These are phyloP conservation scores for Heteromyza rotundicornis DNA, from an alignment of 2,888 invertebrate species.

Conservation along the genomic window DNA sequence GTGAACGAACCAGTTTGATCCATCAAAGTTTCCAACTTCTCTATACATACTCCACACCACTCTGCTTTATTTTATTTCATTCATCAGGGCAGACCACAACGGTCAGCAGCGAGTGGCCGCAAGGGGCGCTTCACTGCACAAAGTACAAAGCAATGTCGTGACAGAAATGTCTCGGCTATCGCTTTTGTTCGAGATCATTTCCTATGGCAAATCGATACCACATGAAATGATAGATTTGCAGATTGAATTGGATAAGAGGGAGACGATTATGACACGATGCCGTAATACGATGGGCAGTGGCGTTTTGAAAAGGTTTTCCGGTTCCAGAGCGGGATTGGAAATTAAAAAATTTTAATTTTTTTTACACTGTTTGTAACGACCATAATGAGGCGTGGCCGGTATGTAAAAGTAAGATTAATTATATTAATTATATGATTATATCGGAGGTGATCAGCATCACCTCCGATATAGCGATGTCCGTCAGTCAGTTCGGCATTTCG, in stretches of 20 bases:
- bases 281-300: no score
- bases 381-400: no score
- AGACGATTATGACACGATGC: neutral
- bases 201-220: neutral
- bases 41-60: neutral
- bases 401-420: no score
- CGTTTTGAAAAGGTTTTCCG: no score
- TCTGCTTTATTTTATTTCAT: neutral
- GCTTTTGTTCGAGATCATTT: conserved; percentile 4
- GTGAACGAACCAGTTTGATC: conserved; percentile 9
- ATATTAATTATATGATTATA: no score
- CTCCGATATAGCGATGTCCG: no score
- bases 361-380: no score
- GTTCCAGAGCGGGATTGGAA: no score
- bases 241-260: conserved; percentile 13
- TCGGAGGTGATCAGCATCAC: no score
- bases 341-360: no score
- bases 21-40: conserved; percentile 6
- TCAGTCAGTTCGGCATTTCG: no score
- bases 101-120: conserved; percentile 1
- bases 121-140: conserved; percentile 15
- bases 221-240: conserved; percentile 14
- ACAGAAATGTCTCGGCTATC: conserved; percentile 24
- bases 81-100: neutral
- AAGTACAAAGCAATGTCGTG: conserved; percentile 27